Conservation (phyloP, 2,888 invertebrate genomes). For the Limenitis camilla region DNA sequence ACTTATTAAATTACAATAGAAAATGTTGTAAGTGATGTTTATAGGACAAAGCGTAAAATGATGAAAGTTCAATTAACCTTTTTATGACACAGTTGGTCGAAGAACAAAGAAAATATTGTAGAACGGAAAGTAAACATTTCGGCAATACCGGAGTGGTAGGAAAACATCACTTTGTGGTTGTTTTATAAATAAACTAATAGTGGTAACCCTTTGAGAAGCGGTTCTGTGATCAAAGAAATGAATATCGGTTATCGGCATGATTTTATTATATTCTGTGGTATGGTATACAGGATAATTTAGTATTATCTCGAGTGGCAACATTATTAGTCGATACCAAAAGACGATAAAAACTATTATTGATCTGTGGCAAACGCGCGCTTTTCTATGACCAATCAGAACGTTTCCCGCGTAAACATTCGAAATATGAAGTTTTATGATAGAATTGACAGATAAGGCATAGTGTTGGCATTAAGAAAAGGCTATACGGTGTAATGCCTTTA, state of each 20-base stretch:
- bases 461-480: no score
- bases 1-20: neutral
- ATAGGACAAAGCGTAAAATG: conserved; percentile 1
- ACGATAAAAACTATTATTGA: no score
- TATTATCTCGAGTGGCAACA: no score
- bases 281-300: no score
- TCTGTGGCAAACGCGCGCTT: no score
- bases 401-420: no score
- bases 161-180: conserved; percentile 18
- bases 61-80: conserved; percentile 7
- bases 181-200: conserved; percentile 25
- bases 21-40: neutral
- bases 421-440: no score
- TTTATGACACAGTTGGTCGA: conserved; percentile 15
- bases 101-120: conserved; percentile 19
- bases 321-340: no score
- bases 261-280: no score
- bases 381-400: no score
- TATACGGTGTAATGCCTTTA: no score
- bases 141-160: conserved; percentile 6
- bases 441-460: no score
- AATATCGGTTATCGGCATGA: neutral
- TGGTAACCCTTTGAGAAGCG: conserved; percentile 16
- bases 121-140: conserved; percentile 17
- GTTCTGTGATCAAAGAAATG: conserved; percentile 6